phyloP scores from a whole-genome alignment of 1,140 invertebrate species.

The Myzus persicae region DNA sequence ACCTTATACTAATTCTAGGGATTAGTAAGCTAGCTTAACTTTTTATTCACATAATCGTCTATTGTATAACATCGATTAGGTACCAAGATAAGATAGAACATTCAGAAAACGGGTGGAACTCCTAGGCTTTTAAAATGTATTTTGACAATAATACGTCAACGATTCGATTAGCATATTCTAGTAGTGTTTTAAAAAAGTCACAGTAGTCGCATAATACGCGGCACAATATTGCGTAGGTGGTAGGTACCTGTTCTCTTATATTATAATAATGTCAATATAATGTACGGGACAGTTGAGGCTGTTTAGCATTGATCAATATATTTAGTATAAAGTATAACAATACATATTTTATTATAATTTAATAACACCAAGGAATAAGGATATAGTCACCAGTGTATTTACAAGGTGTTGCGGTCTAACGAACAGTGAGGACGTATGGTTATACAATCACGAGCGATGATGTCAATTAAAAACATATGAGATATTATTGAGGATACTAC shows the following conservation, averaged over 20 bases:
- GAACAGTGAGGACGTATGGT: not conserved
- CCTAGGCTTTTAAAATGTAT: not conserved
- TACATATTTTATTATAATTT: slow-evolving; percentile 7
- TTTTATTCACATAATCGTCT: too few relatives aligned
- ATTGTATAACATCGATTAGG: too few relatives aligned
- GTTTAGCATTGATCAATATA: not conserved
- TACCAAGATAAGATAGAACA: not conserved
- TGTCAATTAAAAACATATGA: not conserved
- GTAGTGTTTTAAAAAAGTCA: not conserved
- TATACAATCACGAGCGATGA: not conserved
- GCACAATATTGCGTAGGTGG: not conserved
- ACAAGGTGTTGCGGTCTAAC: too few relatives aligned
- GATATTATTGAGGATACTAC: too few relatives aligned
- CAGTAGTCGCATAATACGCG: not conserved
- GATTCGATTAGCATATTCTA: not conserved
- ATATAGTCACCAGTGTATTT: not conserved
- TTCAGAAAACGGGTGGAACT: not conserved
- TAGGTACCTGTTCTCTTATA: not conserved
- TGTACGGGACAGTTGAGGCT: not conserved
- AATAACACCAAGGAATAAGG: not conserved
- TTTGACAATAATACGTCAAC: not conserved
- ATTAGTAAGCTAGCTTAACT: not conserved
- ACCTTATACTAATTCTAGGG: too few relatives aligned
- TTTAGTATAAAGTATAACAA: not conserved
- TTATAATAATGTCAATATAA: too few relatives aligned